phyloP scores from a whole-genome alignment of 2,888 invertebrate genomes.

The Tridacna gigas region DNA sequence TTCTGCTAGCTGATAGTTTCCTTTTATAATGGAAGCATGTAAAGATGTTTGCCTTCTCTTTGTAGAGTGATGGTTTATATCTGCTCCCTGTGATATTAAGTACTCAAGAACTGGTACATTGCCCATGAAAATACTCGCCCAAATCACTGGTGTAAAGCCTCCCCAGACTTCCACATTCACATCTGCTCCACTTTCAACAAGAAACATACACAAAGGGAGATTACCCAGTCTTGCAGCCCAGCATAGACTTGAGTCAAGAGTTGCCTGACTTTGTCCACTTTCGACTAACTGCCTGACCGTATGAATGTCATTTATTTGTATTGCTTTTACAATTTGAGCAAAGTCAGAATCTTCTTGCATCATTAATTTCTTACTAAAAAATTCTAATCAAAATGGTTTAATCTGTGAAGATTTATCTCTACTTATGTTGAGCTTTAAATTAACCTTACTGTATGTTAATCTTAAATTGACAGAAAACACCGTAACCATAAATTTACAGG shows the following conservation, averaged over 20 bases:
- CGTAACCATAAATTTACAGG: too few species aligned
- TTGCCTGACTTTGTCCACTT: conserved; percentile 51
- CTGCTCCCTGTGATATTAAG: conserved; percentile 61
- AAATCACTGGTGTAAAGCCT: conserved; percentile 72
- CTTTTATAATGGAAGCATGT: conserved; percentile 71
- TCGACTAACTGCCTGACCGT: conserved; percentile 44
- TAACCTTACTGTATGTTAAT: too few species aligned
- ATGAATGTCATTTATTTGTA: conserved; percentile 58
- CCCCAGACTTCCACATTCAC: conserved; percentile 68
- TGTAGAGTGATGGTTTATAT: conserved; percentile 63
- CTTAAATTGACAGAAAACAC: too few species aligned
- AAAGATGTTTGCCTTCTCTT: conserved; percentile 69
- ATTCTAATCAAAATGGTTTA: too few species aligned
- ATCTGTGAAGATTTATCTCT: too few species aligned
- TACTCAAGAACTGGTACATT: conserved; percentile 53
- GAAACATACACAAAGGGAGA: conserved; percentile 53
- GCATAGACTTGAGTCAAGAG: conserved; percentile 68
- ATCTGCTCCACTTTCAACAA: conserved; percentile 65
- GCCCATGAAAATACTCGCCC: conserved; percentile 68
- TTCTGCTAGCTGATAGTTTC: conserved; percentile 47
- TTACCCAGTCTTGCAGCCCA: conserved; percentile 72
- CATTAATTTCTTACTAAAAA: neutral
- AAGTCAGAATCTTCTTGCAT: conserved; percentile 26
- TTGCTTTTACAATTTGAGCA: conserved; percentile 44
- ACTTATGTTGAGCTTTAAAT: too few species aligned